Conservation (phyloP, 2,888 invertebrate species). For the Ferdinandea cuprea region DNA sequence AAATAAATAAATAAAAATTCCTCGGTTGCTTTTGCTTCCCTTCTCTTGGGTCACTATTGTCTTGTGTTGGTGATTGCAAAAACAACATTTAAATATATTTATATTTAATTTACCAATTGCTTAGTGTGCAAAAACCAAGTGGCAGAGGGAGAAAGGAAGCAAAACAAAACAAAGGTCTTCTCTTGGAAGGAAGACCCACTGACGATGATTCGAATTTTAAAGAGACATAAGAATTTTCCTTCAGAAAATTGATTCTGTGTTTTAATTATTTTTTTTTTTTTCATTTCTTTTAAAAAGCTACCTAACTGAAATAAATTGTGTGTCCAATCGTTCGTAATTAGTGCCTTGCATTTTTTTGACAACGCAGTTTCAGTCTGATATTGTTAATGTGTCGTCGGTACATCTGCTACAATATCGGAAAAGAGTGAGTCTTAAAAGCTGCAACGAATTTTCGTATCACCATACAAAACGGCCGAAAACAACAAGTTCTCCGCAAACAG, state of each 20-base stretch:
- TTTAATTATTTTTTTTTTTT: too few relatives aligned
- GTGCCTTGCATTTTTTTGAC: too few relatives aligned
- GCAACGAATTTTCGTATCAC: background rate
- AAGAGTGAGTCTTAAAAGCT: constrained; percentile 6
- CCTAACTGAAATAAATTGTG: too few relatives aligned
- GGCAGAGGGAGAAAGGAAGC: background rate
- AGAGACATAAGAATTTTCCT: background rate
- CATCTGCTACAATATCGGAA: background rate
- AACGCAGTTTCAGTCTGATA: background rate
- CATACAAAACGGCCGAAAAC: too few relatives aligned
- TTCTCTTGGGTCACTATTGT: background rate
- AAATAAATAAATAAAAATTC: constrained; percentile 1
- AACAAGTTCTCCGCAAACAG: constrained; percentile 37
- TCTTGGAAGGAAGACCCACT: too few relatives aligned
- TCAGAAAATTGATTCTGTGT: too few relatives aligned
- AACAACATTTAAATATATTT: constrained; percentile 11
- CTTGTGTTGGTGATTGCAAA: too few relatives aligned
- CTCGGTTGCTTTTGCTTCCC: constrained; percentile 10
- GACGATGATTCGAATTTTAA: background rate
- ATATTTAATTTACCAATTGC: constrained; percentile 6
- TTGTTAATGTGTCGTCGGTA: background rate
- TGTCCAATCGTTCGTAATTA: too few relatives aligned
- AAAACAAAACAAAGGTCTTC: background rate
- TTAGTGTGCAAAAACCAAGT: constrained; percentile 16
- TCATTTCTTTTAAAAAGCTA: too few relatives aligned